Base-by-base conservation (phyloP, 2,888 invertebrate genomes). In the Tenthredo notha region DNA sequence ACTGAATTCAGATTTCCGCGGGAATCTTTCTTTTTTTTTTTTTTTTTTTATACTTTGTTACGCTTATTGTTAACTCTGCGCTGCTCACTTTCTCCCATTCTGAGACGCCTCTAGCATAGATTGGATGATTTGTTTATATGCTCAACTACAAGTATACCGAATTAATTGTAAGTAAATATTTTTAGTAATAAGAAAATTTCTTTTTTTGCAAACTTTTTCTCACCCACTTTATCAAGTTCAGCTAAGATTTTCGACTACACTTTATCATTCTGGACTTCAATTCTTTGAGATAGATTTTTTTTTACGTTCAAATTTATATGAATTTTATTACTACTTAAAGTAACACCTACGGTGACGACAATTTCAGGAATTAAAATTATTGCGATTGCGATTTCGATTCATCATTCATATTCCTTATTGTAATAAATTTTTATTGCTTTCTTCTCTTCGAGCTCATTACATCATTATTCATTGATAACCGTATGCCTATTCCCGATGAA, bases 1-100 rank as follows among this genome's bases (percentile, higher is more conserved):
- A 2, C n/a, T 37, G 58, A 61, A 80, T 77, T 77, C 47, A 58
- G 40, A 80, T 80, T 37, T 29, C 29, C 54, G 77, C 77, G 77
- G 77, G 33, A 21, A 74, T 18, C 10, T 7, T 43, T 40, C 4
- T 43, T 21, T 74, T 47, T 74, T 47, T 74, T 74, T 43, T 74
- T 25, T 74, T 18, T 67, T 1, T 33, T 3, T 3, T n/a, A n/a
- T n/a, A n/a, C n/a, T 77, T 18, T 6, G 12, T 7, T 50, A n/a
- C 47, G n/a, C 7, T 47, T 75, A 25, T 25, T 50, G 21, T 43
- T 75, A 21, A 12, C 21, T 37, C 47, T 47, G 5, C 75, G 37
- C 9, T 54, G 12, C 21, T 54, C 54, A 77, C 29, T 54, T 54
- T 77, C 50, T 54, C 33, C 77, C 67, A 18, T n/a, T n/a, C 37